These are phyloP conservation scores for Thunnus maccoyii DNA, from an alignment of 2,113 vertebrate genomes.

Conservation along the genomic window DNA sequence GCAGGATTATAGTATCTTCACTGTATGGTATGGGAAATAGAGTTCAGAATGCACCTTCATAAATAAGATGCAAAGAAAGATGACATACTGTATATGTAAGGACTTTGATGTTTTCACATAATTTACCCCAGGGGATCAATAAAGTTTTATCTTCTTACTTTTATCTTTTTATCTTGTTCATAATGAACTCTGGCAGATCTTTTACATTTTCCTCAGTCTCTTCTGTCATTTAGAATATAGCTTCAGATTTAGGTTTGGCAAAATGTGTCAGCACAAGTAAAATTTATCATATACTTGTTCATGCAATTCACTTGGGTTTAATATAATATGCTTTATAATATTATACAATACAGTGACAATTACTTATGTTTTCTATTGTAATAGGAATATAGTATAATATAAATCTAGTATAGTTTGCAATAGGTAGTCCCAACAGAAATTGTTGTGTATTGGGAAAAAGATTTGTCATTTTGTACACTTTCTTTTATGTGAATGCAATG, in stretches of 20 bases:
- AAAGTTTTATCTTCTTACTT: conserved; percentile 27
- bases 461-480: background rate
- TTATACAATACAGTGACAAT: background rate
- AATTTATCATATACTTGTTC: background rate
- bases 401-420: background rate
- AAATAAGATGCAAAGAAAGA: conserved; percentile 57
- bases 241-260: background rate
- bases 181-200: conserved; percentile 25
- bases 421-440: too few species aligned
- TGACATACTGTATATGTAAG: conserved; percentile 31
- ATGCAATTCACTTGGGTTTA: background rate
- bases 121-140: conserved; percentile 26
- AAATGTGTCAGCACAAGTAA: background rate
- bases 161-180: conserved; percentile 3
- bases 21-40: conserved; percentile 27
- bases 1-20: conserved; percentile 46
- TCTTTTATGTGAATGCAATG: background rate
- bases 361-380: background rate
- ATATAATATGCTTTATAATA: background rate
- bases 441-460: background rate
- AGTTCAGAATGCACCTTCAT: conserved; percentile 46
- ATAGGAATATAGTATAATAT: background rate
- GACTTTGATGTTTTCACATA: conserved; percentile 27
- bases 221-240: background rate
- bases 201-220: background rate